These are phyloP conservation scores for Manduca sexta DNA, from an alignment of 1,140 invertebrate genomes.

Conservation along the genomic window DNA sequence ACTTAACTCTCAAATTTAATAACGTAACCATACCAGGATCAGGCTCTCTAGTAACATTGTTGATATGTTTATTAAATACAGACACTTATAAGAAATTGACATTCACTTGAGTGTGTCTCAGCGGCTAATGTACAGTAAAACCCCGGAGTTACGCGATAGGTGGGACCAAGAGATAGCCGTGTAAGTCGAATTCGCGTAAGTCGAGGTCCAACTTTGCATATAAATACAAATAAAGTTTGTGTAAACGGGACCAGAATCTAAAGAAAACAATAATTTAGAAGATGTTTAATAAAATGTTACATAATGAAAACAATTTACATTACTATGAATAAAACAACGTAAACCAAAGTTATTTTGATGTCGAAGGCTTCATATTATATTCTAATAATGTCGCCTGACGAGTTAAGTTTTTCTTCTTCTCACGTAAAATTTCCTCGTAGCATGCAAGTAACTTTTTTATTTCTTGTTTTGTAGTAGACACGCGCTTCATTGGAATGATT, in stretches of 20 bases:
- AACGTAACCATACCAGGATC: too few relatives aligned
- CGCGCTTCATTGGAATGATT: not conserved
- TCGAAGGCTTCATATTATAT: slow-evolving; percentile 12
- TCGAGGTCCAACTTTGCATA: slow-evolving; percentile 10
- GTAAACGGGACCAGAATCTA: slow-evolving; percentile 6
- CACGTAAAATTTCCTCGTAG: too few relatives aligned
- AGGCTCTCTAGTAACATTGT: too few relatives aligned
- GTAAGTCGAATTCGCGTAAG: slow-evolving; percentile 8
- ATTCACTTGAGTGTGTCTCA: too few relatives aligned
- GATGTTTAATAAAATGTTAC: too few relatives aligned
- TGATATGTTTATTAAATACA: too few relatives aligned
- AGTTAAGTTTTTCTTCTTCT: too few relatives aligned
- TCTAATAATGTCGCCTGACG: slow-evolving; percentile 7
- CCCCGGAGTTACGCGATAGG: not conserved
- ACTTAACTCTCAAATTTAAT: too few relatives aligned
- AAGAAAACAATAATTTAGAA: not conserved
- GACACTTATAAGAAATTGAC: too few relatives aligned
- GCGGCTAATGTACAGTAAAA: not conserved
- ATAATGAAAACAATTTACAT: too few relatives aligned
- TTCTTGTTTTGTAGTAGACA: not conserved
- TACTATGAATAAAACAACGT: not conserved
- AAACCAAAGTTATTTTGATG: slow-evolving; percentile 15
- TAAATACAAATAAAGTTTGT: slow-evolving; percentile 12
- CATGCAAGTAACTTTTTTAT: too few relatives aligned
- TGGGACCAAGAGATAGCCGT: not conserved